Evolutionary conservation across 1,140 invertebrate genomes (phyloP).

Genomic region (Leptopilina clavipes): DNA sequence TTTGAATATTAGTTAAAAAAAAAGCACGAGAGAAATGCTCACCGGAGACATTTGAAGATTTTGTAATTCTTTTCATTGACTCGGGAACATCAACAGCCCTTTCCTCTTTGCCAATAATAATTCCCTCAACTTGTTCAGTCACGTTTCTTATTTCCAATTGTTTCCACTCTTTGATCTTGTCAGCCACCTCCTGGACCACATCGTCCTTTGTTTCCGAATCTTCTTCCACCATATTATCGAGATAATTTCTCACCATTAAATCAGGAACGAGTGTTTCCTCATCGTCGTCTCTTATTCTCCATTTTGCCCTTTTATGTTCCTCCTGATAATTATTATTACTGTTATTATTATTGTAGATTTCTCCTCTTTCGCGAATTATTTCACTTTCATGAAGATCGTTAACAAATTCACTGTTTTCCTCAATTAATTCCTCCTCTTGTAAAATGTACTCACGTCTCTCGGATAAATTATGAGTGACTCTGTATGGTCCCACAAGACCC

Average conservation of each 20-base stretch:
- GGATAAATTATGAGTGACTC: slow-evolving; percentile 56
- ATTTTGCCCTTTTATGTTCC: slow-evolving; percentile 54
- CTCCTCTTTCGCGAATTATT: background rate
- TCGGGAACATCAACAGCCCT: slow-evolving; percentile 59
- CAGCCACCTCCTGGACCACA: slow-evolving; percentile 14
- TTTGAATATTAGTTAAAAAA: no score
- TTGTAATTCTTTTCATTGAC: background rate
- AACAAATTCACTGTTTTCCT: slow-evolving; percentile 57
- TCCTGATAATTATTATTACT: slow-evolving; percentile 34
- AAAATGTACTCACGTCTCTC: slow-evolving; percentile 62
- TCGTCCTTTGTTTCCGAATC: slow-evolving; percentile 36
- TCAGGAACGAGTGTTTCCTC: slow-evolving; percentile 54
- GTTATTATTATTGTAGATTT: background rate
- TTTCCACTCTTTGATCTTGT: slow-evolving; percentile 34
- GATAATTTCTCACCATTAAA: slow-evolving; percentile 7
- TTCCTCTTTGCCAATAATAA: slow-evolving; percentile 56
- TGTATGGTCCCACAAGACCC: slow-evolving; percentile 63
- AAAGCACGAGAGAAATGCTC: no score
- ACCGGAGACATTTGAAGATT: background rate
- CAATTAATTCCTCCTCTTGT: slow-evolving; percentile 63
- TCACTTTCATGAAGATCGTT: slow-evolving; percentile 46
- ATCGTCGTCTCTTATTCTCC: slow-evolving; percentile 59
- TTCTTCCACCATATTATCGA: slow-evolving; percentile 34
- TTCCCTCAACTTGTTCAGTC: slow-evolving; percentile 5
- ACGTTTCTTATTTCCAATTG: slow-evolving; percentile 21